Base-by-base conservation (phyloP, 2,888 invertebrate species). In the Acanthosepion lycidas region DNA sequence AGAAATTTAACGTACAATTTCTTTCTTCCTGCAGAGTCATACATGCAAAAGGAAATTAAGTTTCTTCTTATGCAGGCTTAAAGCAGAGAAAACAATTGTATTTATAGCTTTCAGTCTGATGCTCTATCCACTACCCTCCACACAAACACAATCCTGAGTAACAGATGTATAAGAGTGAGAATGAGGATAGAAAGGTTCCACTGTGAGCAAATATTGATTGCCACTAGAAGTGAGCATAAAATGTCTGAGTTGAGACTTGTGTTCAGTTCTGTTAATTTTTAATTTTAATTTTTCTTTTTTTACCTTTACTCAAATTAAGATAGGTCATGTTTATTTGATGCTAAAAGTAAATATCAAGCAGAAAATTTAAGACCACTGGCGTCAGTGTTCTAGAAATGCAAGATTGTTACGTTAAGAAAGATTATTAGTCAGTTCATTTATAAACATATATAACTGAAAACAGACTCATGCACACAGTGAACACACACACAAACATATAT, bases 151-250 rank as follows among this genome's bases (percentile, higher is more conserved):
- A 78, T 78, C 78, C n/a, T 78, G 15, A 15, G 78, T n/a, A 33
- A 78, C 78, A 78, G 78, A 78, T 78, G 78, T n/a, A 78, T 33
- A 78, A 78, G 23, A 8, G 51, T 51, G 51, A 51, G 51, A 51
- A 15, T 51, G 6, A 78, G 78, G 33, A n/a, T 78, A 33, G n/a
- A 78, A 78, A 78, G n/a, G n/a, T 78, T n/a, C 78, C 78, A 18
- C 78, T n/a, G 59, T 59, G 59, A 59, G n/a, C 78, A 78, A 78
- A 78, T 78, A 78, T 78, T 78, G 78, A 78, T 78, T 78, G 78
- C 78, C 18, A 9, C n/a, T 15, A 78, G 78, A 78, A 78, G 9
- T n/a, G 78, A 78, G n/a, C n/a, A 78, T 78, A 78, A 78, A 78
- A 78, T n/a, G n/a, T 78, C 78, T 78, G 78, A n/a, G 15, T 78